Percentiles rank a stretch among this genome's conserved stretches.
Conservation (phyloP, 2,113 vertebrate species). For the Actinemys pallida region DNA sequence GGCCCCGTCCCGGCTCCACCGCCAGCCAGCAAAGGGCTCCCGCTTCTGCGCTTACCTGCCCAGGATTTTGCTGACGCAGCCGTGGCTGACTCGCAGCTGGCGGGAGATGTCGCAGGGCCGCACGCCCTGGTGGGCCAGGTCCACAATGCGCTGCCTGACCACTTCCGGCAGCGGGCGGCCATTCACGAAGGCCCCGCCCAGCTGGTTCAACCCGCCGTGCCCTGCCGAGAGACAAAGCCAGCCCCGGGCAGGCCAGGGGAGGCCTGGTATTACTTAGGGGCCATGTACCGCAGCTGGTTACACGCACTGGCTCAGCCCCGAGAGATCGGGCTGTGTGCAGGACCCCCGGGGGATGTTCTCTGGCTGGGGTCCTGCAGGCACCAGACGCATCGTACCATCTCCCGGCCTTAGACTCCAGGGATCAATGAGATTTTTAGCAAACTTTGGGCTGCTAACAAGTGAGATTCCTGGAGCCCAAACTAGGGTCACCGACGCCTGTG, state of each 20-base stretch:
- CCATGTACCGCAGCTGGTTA: too few species aligned
- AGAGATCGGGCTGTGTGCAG: not conserved
- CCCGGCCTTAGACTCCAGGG: not conserved
- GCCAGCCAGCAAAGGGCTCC: constrained; percentile 93
- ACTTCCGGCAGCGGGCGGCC: constrained; percentile 99
- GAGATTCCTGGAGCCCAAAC: not conserved
- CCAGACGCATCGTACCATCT: not conserved
- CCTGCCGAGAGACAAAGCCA: constrained; percentile 81
- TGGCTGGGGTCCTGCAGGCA: not conserved
- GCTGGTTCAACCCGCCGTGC: constrained; percentile 99
- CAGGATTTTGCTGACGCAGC: constrained; percentile 99
- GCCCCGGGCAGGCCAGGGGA: not conserved
- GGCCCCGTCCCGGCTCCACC: constrained; percentile 92
- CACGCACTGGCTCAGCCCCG: not conserved
- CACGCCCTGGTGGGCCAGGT: constrained; percentile 98
- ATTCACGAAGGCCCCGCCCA: constrained; percentile 99
- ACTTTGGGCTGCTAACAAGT: too few species aligned
- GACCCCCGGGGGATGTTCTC: not conserved
- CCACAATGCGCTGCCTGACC: constrained; percentile 98
- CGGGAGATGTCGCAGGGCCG: constrained; percentile 98
- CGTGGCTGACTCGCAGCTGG: constrained; percentile 98
- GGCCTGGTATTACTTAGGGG: not conserved
- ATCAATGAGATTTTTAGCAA: not conserved
- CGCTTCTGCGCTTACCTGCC: constrained; percentile 97
- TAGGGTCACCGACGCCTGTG: not conserved